Conservation (phyloP, 2,797 vertebrate species). For the Microctenopoma stevenorrisi region DNA sequence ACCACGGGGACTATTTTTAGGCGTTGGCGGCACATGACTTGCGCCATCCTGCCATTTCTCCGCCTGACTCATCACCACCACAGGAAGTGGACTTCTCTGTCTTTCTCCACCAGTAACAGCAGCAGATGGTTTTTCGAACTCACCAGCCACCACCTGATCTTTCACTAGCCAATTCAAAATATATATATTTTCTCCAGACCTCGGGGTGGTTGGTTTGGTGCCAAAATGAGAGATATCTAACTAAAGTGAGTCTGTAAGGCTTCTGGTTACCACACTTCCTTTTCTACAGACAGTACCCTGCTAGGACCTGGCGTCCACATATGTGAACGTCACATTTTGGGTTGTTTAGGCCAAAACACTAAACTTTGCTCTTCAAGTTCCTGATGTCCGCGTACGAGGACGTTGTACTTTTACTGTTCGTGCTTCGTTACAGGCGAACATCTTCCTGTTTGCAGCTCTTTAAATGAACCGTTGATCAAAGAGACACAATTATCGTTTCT, state of each 20-base stretch:
- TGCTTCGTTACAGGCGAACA: no score
- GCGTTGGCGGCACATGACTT: slow-evolving; percentile 30
- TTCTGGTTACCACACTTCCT: slow-evolving; percentile 17
- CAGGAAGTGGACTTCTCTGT: slow-evolving; percentile 53
- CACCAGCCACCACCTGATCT: slow-evolving; percentile 45
- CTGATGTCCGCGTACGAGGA: no score
- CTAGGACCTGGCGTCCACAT: no score
- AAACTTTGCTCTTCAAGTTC: no score
- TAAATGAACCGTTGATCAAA: no score
- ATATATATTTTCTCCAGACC: slow-evolving; percentile 9
- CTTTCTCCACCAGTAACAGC: slow-evolving; percentile 32
- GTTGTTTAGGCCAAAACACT: no score
- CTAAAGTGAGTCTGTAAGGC: slow-evolving; percentile 24
- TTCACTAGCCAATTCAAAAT: slow-evolving; percentile 46
- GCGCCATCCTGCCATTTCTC: slow-evolving; percentile 57
- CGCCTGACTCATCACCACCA: slow-evolving; percentile 60
- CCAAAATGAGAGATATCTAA: slow-evolving; percentile 27
- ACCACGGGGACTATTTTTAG: slow-evolving; percentile 56
- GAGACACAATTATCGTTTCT: no score
- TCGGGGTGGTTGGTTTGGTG: not conserved
- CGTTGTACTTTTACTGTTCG: no score
- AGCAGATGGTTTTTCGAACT: slow-evolving; percentile 58
- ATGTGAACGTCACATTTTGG: no score
- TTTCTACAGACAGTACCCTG: not conserved
- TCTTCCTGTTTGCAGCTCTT: no score